Conservation (phyloP, 2,888 invertebrate species). For the Tupiocoris notatus region DNA sequence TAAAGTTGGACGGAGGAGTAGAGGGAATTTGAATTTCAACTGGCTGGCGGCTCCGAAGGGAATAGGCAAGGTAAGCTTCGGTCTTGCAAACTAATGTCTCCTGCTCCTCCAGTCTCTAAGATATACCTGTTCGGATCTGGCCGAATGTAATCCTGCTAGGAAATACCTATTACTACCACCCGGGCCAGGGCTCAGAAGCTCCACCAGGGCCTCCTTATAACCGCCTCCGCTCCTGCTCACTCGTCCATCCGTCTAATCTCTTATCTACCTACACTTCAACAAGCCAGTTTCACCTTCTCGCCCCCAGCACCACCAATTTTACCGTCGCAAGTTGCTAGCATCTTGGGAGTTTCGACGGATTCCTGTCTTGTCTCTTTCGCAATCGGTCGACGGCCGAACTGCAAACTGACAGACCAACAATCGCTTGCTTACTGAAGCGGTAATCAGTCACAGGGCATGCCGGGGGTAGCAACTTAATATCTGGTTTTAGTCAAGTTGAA, state of each 20-base stretch:
- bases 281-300: constrained; percentile 4
- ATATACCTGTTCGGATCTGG: constrained; percentile 40
- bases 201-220: background rate
- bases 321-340: background rate
- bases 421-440: constrained; percentile 10
- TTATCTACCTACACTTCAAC: constrained; percentile 24
- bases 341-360: constrained; percentile 9
- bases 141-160: constrained; percentile 40
- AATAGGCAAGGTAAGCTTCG: constrained; percentile 27
- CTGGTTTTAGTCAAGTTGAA: no score
- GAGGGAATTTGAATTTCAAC: constrained; percentile 41
- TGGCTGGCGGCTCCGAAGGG: background rate
- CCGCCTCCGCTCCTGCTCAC: constrained; percentile 15
- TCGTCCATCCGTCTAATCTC: constrained; percentile 20
- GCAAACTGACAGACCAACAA: constrained; percentile 4
- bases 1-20: constrained; percentile 36
- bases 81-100: constrained; percentile 42
- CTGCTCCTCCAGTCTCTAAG: constrained; percentile 6
- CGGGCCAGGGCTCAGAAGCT: background rate
- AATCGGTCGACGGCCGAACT: background rate
- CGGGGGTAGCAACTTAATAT: no score
- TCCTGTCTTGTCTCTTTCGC: background rate
- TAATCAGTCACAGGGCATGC: background rate
- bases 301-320: background rate
- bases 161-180: constrained; percentile 36